Base-by-base conservation (phyloP, 2,888 invertebrate species). In the Trachelus tabidus region DNA sequence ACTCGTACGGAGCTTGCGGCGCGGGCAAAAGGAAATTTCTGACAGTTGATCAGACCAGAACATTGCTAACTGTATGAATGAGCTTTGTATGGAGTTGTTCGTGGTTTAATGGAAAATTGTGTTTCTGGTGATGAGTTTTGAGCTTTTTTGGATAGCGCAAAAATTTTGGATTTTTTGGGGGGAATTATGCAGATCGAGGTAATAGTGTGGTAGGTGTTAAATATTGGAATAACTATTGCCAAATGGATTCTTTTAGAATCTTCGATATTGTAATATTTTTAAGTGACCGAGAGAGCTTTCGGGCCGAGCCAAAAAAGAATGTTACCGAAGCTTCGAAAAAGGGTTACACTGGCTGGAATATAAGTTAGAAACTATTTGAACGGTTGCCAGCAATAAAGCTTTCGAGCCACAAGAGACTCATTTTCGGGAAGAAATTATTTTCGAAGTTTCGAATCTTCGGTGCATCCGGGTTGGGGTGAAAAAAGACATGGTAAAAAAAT, bases 281-380 rank as follows among this genome's bases (percentile, higher is more conserved):
- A 56, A 56, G 9, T 23, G 23, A 56, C 56, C 56, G 56, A 56
- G 56, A 56, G 56, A 56, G 56, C 56, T 56, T 56, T 23, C 23
- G 23, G 9, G 23, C 56, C 6, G 23, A 56, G 56, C 56, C 56
- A 56, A 56, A 56, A 40, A 56, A 56, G 56, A 23, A 56, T 56
- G 56, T 56, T 56, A 56, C 6, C 56, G 56, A 23, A 56, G 23
- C 56, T 23, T 56, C 56, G 56, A 56, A 56, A 56, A 56, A 56
- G 56, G 23, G 23, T 23, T 9, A 56, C 56, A 56, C 56, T 56
- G 23, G 56, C 56, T 75, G 81, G 82, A 89, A 88, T 87, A 86
- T 85, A 87, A 87, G 85, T 88, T 87, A 83, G 81, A 82, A 87
- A 88, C 87, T 86, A 86, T 87, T 88, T 88, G 88, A 89, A 87